Conservation (phyloP, 2,113 vertebrate genomes). For the Bambusicola thoracicus region DNA sequence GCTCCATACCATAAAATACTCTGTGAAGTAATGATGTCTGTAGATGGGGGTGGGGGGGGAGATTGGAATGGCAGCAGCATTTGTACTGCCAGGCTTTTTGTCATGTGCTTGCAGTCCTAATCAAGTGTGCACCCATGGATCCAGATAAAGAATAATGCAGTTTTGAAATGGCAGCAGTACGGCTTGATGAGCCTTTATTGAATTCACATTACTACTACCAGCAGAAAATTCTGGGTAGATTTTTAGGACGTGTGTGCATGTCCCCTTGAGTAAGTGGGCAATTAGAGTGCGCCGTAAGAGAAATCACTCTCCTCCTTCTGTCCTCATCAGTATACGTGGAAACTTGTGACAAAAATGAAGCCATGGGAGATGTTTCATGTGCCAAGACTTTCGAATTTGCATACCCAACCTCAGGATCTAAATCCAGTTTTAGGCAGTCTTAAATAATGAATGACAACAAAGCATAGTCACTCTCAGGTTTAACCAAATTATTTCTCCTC, state of each 20-base stretch:
- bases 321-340: not conserved
- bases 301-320: not conserved
- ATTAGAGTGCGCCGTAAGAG: not conserved
- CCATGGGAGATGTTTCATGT: not conserved
- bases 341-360: not conserved
- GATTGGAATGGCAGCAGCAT: not conserved
- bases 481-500: not conserved
- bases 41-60: not conserved
- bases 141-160: not conserved
- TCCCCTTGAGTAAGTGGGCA: not conserved
- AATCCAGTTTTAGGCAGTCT: not conserved
- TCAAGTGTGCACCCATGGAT: not conserved
- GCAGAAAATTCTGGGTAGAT: not conserved
- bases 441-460: constrained; percentile 43
- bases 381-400: not conserved
- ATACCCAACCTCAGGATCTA: not conserved
- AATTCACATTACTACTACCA: not conserved
- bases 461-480: not conserved
- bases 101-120: constrained; percentile 1
- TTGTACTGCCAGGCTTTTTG: not conserved
- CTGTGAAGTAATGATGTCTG: not conserved
- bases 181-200: not conserved
- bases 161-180: not conserved
- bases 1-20: not conserved
- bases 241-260: fast-evolving